These are phyloP conservation scores for Myripristis jacobus DNA, from an alignment of 2,797 vertebrate genomes.

Conservation along the genomic window DNA sequence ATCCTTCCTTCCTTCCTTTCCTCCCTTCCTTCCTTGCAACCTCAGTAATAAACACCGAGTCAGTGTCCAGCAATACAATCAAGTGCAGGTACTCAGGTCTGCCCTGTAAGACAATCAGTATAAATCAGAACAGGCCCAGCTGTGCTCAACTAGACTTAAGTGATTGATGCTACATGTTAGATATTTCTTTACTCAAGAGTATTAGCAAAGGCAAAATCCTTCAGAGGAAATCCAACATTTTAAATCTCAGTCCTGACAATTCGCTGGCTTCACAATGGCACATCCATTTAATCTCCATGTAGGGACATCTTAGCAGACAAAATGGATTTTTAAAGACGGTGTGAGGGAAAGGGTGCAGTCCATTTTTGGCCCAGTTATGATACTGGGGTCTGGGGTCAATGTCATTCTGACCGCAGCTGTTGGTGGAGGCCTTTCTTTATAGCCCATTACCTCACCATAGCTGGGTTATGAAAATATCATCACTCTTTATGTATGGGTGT, in stretches of 20 bases:
- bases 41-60: no score
- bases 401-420: constrained; percentile 81
- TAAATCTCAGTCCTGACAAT: constrained; percentile 2
- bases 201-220: not conserved
- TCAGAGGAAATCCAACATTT: not conserved
- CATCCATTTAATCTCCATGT: constrained; percentile 14
- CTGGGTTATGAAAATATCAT: constrained; percentile 86
- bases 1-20: constrained; percentile 19
- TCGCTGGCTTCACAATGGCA: not conserved
- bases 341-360: constrained; percentile 53
- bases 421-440: constrained; percentile 74
- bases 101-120: not conserved
- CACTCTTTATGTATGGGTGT: constrained; percentile 63
- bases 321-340: constrained; percentile 16
- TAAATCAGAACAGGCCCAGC: not conserved
- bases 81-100: not conserved
- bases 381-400: constrained; percentile 63
- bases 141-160: not conserved
- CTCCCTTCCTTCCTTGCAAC: constrained; percentile 1
- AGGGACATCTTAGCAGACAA: constrained; percentile 35
- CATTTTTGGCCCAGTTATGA: constrained; percentile 62
- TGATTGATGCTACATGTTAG: not conserved
- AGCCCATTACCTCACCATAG: constrained; percentile 81
- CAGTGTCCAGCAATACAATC: no score
- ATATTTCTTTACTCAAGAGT: not conserved